Base-by-base conservation (phyloP, 2,888 invertebrate genomes). In the Empis stercorea region DNA sequence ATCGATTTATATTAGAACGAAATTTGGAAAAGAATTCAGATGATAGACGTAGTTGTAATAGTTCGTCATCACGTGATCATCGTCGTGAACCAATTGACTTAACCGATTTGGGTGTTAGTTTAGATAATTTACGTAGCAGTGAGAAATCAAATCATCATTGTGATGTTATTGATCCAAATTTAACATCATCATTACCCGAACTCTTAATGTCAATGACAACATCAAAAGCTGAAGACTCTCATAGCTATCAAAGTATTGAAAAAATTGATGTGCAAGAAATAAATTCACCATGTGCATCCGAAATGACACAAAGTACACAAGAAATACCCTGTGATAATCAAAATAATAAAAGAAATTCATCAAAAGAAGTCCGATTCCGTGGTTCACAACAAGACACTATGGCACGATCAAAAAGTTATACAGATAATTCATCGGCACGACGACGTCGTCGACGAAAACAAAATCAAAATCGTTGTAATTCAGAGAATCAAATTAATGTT, bases 181-280 rank as follows among this genome's bases (percentile, higher is more conserved):
- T 69, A n/a, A 65, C 70, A 2, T 74, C 78, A 10, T 80, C 80
- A 13, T 76, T 80, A 74, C 80, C 80, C 3, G 80, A 80, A 61
- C 60, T 78, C 38, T 71, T 71, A 13, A 36, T 42, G 15, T 41
- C 45, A 2, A 63, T 64, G 59, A 52, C 63, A 45, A 48, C 63
- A 16, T 65, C 65, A 1, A 65, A 65, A 45, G 62, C 57, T 1
- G 64, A 64, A 44, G 65, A 66, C 32, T 66, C 66, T 15, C 66
- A 66, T 34, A 66, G 65, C 46, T 66, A 66, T 54, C 65, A 66
- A 53, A 66, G 66, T 52, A 66, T 66, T 30, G 65, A 67, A 48
- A 66, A 66, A 51, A 63, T 65, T 47, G 62, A 65, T 45, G 56
- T 66, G 2, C 27, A 27, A 34, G 23, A 45, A 4, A 20, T 43